Base-by-base conservation (phyloP, 2,113 vertebrate species). In the Nestor notabilis region DNA sequence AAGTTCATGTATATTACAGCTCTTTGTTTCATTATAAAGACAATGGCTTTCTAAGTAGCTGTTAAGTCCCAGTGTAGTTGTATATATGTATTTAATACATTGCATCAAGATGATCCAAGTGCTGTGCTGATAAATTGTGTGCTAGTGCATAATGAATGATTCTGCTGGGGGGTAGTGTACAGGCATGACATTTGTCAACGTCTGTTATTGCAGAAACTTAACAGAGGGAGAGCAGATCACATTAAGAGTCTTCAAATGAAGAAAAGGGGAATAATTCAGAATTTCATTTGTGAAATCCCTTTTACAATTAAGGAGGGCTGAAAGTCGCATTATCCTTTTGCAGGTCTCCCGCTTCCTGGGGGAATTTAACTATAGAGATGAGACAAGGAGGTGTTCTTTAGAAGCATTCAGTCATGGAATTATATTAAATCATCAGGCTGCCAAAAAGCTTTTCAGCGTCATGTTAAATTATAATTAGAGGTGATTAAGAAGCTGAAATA, bases 271-370 rank as follows among this genome's bases (percentile, higher is more conserved):
- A 93, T 93, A 87, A 96, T 95, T 89, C 79, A 90, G 86, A 77
- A 91, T 95, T 97, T 86, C 46, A 84, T 89, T 96, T 90, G 63
- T 84, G 41, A 96, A 94, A 96, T 97, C 83, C 72, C 69, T 75
- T 85, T 92, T 89, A 95, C 82, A 95, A 39, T 96, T 90, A 95
- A 63, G 37, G 21, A 81, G 33, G 72, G 52, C 68, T 95, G 69
- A 66, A 77, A 89, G 69, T 81, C 0, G 0, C 77, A 84, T 96
- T 97, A 97, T 96, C 61, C 93, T 87, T 88, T 87, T 68, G 27
- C 83, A 85, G 65, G 69, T 85, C 90, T 88, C 17, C 68, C 50
- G 35, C 63, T 90, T 97, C 92, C 85, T 94, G 33, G 5, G 94
- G 93, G 77, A 87, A 50, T 96, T 85, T 77, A 61, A 68, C 95